Base-by-base conservation (phyloP, 2,797 vertebrate species). In the Spinibarbus caldwelli region DNA sequence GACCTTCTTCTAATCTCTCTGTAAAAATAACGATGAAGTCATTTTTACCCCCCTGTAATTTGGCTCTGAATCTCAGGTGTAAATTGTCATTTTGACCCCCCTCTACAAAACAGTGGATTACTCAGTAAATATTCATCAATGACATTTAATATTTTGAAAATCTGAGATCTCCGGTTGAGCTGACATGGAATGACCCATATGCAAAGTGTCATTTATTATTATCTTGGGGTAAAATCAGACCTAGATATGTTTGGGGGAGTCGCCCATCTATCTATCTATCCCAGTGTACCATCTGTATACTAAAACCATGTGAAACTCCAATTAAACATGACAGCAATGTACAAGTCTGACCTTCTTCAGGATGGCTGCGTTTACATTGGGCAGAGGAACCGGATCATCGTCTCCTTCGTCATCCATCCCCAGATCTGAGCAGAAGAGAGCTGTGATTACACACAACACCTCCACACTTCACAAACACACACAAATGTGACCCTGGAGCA, bases 351-450 rank as follows among this genome's bases (percentile, higher is more conserved):
- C 98, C 97, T 99, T 99, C 94, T 99, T 99, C 66, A 99, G 95
- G 87, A 99, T 99, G 62, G 98, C 98, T 89, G 98, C 98, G 86
- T 99, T 99, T 66, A 99, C 98, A 89, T 99, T 99, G 80, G 98
- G 98, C 83, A 99, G 97, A 84, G 98, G 98, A 85, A 99, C 98
- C 57, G 98, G 98, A 87, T 99, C 98, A 92, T 99, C 98, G 64
- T 99, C 98, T 70, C 98, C 98, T 96, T 99, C 98, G 93, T 99
- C 98, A 85, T 99, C 98, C 98, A 99, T 99, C 84, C 98, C 98
- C 95, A 99, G 94, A 95, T 99, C 98, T 99, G 90, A 26, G 80
- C 9, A 67, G 10, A n/a, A 36, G 14, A 81, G 0, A 85, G 26
- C 52, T 43, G 79, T 41, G 80, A 38, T 67, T 26, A 70, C 23